Percentiles rank a stretch among this genome's conserved stretches.
Conservation (phyloP, 53 echinoderm and acorn worm species). For the Holothuria leucospilota region DNA sequence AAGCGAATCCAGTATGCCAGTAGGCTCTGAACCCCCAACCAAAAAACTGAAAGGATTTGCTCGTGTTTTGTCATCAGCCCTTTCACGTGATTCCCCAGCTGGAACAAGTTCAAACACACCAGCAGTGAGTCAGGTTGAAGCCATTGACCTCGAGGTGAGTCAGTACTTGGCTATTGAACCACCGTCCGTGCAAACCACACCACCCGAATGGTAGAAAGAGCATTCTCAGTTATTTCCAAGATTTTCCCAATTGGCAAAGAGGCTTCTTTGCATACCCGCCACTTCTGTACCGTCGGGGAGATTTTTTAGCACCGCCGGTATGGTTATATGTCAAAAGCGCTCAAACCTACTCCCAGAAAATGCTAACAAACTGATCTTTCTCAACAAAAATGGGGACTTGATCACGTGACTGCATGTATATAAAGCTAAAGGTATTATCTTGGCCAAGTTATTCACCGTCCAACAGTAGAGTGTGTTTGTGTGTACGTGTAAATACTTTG, state of each 20-base stretch:
- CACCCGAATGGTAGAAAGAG: constrained; percentile 22
- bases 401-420: too few species aligned
- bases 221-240: constrained; percentile 1
- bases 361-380: constrained; percentile 20
- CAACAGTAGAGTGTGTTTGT: too few species aligned
- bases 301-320: constrained; percentile 33
- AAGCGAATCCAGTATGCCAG: neutral
- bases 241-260: constrained; percentile 16
- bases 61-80: neutral
- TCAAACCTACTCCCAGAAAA: constrained; percentile 10
- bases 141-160: neutral
- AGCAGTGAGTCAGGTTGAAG: neutral
- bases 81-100: neutral
- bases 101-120: too few species aligned
- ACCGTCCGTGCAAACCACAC: constrained; percentile 15
- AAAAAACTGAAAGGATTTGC: constrained; percentile 31
- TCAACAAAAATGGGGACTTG: constrained; percentile 12
- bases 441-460: too few species aligned
- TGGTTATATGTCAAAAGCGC: neutral
- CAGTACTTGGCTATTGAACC: constrained; percentile 21
- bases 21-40: neutral
- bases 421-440: too few species aligned
- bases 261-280: constrained; percentile 34
- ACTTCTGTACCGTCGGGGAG: constrained; percentile 45
- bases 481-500: too few species aligned